Conservation (phyloP, 2,888 invertebrate species). For the Spodoptera picta region DNA sequence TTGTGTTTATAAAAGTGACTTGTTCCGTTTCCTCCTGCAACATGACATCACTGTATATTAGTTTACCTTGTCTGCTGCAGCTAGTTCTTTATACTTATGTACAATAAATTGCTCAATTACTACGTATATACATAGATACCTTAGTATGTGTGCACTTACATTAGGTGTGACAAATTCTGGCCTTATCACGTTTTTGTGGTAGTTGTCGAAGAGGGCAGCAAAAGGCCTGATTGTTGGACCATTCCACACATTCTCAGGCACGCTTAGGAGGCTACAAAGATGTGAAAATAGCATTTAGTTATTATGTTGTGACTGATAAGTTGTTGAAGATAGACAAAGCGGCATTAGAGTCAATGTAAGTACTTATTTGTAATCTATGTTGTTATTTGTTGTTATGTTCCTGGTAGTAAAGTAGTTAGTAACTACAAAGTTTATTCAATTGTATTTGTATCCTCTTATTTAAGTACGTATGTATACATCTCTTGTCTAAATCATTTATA, state of each 20-base stretch:
- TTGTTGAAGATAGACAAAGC: no score
- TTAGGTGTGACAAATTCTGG: conserved; percentile 91
- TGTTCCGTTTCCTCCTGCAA: conserved; percentile 91
- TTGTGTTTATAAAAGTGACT: conserved; percentile 91
- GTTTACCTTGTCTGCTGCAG: conserved; percentile 61
- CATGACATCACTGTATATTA: conserved; percentile 69
- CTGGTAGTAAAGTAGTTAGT: no score
- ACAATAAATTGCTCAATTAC: conserved; percentile 46
- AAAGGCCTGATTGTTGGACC: conserved; percentile 92
- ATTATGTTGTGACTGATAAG: no score
- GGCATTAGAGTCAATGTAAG: no score
- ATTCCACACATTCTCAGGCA: conserved; percentile 90
- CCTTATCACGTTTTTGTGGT: conserved; percentile 90
- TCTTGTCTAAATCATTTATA: no score
- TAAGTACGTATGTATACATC: no score
- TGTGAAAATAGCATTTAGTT: not conserved
- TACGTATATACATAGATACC: conserved; percentile 6
- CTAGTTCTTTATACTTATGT: conserved; percentile 44
- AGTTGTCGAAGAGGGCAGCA: conserved; percentile 92
- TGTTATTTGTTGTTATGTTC: no score
- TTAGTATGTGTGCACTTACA: conserved; percentile 69
- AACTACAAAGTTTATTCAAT: no score
- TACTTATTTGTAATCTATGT: no score
- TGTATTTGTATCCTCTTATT: no score
- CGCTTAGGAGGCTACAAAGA: conserved; percentile 89